Evolutionary conservation across 2,888 invertebrate genomes (phyloP), one percentile per base, ranked within the genome.

Genomic region (Incurvaria masculella): DNA sequence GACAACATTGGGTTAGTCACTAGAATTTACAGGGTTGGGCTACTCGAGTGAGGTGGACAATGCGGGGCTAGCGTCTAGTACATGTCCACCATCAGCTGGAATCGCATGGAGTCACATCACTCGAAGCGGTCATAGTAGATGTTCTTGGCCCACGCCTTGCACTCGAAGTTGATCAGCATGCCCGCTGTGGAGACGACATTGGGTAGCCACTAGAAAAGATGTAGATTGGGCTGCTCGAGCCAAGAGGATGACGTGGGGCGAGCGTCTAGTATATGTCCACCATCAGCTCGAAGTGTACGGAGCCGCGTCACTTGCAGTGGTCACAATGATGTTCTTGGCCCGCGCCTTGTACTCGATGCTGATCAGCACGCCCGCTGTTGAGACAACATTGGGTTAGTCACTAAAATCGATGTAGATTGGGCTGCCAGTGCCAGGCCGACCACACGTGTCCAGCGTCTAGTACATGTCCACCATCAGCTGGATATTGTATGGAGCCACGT

Each of bases 301-400:
- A 91, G 63, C 95, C 96, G 68, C 91, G 87, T 73, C 91, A 86
- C 69, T 94, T 91, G 71, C 86, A 84, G 65, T 92, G 87, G 78
- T 95, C 89, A 74, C 94, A 93, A 57, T 82, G 64, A 94, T 91
- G 79, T 94, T 94, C 71, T 86, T 86, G 60, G 94, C 94, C 93
- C 93, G 94, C 62, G 93, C 91, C 82, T 91, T 91, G 81, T 94
- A 94, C 76, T 94, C 93, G 72, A 94, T 89, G 81, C 94, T 94
- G 80, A 94, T 92, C 61, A 93, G 81, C 42, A 94, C 90, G 52
- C 91, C 91, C 71, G 86, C 91, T 90, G 75, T 10, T 69, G 19
- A 11, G 11, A 33, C 33, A 33, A 6, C 14, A n/a, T n/a, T n/a
- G n/a, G n/a, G n/a, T n/a, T n/a, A 23, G 23, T 4, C 23, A 23